Evolutionary conservation across 2,888 invertebrate genomes (phyloP), one percentile per base, ranked within the genome.

Genomic region (Coremacera marginata): DNA sequence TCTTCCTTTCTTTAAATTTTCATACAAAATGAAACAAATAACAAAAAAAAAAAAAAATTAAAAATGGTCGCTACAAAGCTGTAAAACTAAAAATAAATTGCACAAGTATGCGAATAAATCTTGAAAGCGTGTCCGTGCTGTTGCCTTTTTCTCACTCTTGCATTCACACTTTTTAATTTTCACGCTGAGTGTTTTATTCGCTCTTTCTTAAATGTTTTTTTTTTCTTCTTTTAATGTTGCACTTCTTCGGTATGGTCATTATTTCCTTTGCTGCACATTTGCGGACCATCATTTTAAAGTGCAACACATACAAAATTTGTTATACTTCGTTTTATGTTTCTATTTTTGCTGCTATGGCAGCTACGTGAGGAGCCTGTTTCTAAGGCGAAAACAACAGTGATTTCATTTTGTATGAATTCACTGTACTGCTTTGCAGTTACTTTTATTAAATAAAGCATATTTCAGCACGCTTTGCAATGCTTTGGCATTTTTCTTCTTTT

Each of bases 291-390:
- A 34, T 14, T 34, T 8, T 34, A n/a, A n/a, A 63, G 34, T 63
- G 34, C 63, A 63, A 19, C 63, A 34, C 63, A 63, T 63, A n/a
- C 31, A 63, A 34, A 34, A 34, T 63, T 34, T 63, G 63, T 34
- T n/a, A 7, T 27, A 34, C 16, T 63, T 27, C 63, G 16, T 31
- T 63, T 19, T 7, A 2, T 19, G 55, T 16, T 55, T 4, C 55
- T 2, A 22, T 55, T 55, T n/a, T 55, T 55, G 55, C 22, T 55
- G 55, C 55, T 9, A 9, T 55, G n/a, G 55, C 9, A 22, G 7
- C 22, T 19, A 44, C 7, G 44, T 44, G 11, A 44, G 11, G 11
- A 2, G 44, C 14, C 44, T 44, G 11, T 44, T 44, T 44, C 14
- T 2, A 44, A 44, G 11, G 7, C 44, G 44, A 7, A 44, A 44